Base-by-base conservation (phyloP, 2,888 invertebrate species). In the Coleophora deauratella region DNA sequence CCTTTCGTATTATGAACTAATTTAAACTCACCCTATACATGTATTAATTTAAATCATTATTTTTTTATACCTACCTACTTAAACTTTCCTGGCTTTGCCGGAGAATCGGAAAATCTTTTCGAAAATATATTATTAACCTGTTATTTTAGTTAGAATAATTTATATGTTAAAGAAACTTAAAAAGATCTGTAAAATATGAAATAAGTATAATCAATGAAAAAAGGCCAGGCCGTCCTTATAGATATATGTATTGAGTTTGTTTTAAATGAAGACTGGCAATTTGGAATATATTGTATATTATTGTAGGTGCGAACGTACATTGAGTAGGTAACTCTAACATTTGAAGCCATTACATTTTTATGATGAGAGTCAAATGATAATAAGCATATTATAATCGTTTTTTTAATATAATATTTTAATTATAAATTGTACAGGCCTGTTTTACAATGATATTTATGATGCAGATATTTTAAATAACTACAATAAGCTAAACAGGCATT, bases 191-290 rank as follows among this genome's bases (percentile, higher is more conserved):
- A 59, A 53, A 56, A 55, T 31, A 47, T 47, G 35, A 38, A n/a
- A n/a, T n/a, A n/a, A n/a, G n/a, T n/a, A n/a, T n/a, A n/a, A n/a
- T n/a, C n/a, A n/a, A n/a, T n/a, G n/a, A 32, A 46, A 51, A 53
- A 68, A 78, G 79, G 80, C 76, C 72, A 78, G 63, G 78, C 84
- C 84, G 84, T 84, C 84, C 84, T 78, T 70, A 65, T 59, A 59
- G 49, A 65, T 61, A 33, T 12, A 41, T 46, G 45, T 37, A 59
- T 52, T 55, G 58, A 54, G 46, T 53, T 63, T 59, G 54, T 66
- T 66, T 68, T 58, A 61, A 63, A 60, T 62, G 57, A 78, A 82
- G 80, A 82, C 82, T 82, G 82, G 60, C 55, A 55, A 21, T 21
- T 62, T 59, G 56, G 60, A 58, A 49, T 51, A 47, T 46, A n/a